Evolutionary conservation across 2,888 invertebrate species (phyloP).

Genomic region (Callosobruchus maculatus): DNA sequence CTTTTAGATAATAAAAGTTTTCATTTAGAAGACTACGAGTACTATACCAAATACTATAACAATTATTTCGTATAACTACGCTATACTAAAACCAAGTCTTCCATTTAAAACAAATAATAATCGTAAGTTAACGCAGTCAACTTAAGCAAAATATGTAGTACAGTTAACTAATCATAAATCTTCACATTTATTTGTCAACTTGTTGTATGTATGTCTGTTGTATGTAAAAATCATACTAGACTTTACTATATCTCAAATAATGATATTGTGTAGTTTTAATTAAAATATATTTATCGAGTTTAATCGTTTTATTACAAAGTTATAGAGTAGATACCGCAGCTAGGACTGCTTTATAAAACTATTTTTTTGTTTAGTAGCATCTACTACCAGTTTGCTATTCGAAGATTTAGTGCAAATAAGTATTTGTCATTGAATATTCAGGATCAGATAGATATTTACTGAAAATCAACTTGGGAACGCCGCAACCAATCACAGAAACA

Average conservation of each 20-base stretch:
- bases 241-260: slow-evolving; percentile 43
- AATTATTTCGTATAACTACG: slow-evolving; percentile 33
- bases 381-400: too few species aligned
- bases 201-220: slow-evolving; percentile 48
- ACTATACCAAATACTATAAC: slow-evolving; percentile 18
- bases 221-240: slow-evolving; percentile 46
- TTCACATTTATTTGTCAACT: slow-evolving; percentile 45
- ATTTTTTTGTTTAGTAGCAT: too few species aligned
- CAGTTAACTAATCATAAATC: slow-evolving; percentile 20
- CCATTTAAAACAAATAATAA: slow-evolving; percentile 53
- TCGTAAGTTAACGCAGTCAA: slow-evolving; percentile 46
- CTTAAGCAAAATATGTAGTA: slow-evolving; percentile 43
- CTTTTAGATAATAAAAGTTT: slow-evolving; percentile 13
- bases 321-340: background rate
- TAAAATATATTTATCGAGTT: slow-evolving; percentile 30
- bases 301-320: background rate
- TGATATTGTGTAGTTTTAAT: slow-evolving; percentile 48
- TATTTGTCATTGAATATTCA: too few species aligned
- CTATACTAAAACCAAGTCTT: slow-evolving; percentile 51
- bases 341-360: background rate
- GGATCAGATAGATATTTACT: too few species aligned
- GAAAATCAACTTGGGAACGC: too few species aligned
- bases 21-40: slow-evolving; percentile 17
- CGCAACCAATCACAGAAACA: too few species aligned
- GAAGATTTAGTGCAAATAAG: too few species aligned